These are phyloP conservation scores for Thalassoma bifasciatum DNA, from an alignment of 2,113 vertebrate genomes.

Conservation along the genomic window DNA sequence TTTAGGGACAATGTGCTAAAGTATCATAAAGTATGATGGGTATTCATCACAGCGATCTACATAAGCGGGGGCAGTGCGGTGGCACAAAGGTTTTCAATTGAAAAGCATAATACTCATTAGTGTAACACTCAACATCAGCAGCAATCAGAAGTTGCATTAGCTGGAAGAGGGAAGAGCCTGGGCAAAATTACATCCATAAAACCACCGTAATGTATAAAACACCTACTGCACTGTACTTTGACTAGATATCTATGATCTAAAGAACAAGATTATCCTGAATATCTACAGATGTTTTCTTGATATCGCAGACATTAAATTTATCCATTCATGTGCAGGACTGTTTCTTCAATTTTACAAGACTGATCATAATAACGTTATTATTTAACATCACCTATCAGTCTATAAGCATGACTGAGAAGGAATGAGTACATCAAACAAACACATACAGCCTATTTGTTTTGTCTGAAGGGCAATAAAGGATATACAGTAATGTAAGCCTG, in stretches of 20 bases:
- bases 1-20: slow-evolving; percentile 80
- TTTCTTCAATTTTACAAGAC: neutral
- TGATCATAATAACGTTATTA: neutral
- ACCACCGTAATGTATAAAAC: slow-evolving; percentile 63
- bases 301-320: neutral
- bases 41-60: slow-evolving; percentile 81
- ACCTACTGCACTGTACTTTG: slow-evolving; percentile 60
- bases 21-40: slow-evolving; percentile 80
- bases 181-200: slow-evolving; percentile 64
- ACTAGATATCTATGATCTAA: slow-evolving; percentile 37
- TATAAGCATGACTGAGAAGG: neutral
- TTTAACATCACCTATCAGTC: neutral
- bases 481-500: too few species aligned
- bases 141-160: slow-evolving; percentile 82
- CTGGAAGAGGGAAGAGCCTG: slow-evolving; percentile 62
- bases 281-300: neutral
- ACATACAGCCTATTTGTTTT: too few species aligned
- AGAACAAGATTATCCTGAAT: slow-evolving; percentile 7
- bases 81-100: slow-evolving; percentile 83
- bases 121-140: slow-evolving; percentile 76
- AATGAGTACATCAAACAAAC: too few species aligned
- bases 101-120: slow-evolving; percentile 83
- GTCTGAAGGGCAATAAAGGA: too few species aligned
- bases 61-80: slow-evolving; percentile 74
- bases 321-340: neutral